These are phyloP conservation scores for Lordiphosa stackelbergi DNA, from an alignment of 1,140 invertebrate genomes.

Conservation along the genomic window DNA sequence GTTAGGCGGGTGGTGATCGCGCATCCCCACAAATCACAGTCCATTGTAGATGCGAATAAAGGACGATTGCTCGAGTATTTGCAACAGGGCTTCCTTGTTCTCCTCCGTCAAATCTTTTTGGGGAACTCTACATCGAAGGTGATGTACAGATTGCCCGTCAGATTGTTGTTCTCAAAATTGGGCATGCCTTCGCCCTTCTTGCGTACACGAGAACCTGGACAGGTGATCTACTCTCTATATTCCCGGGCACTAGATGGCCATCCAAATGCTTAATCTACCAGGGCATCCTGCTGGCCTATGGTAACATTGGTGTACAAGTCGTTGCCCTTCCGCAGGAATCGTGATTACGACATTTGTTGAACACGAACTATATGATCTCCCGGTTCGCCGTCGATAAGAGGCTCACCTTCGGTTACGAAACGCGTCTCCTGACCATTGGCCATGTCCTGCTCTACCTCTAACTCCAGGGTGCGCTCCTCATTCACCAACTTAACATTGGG, in stretches of 20 bases:
- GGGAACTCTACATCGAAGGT: constrained; percentile 99
- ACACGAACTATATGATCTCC: constrained; percentile 96
- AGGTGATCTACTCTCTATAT: constrained; percentile 95
- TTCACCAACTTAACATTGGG: constrained; percentile 98
- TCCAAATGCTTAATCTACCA: constrained; percentile 96
- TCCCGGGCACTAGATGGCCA: constrained; percentile 92
- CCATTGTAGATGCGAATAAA: constrained; percentile 86
- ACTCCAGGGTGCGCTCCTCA: constrained; percentile 94
- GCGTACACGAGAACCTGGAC: constrained; percentile 95
- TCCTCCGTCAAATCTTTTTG: constrained; percentile 90
- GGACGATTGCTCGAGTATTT: constrained; percentile 80
- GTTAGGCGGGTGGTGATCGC: neutral
- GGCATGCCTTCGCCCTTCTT: constrained; percentile 99
- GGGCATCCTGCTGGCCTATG: constrained; percentile 94
- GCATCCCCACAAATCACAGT: constrained; percentile 75
- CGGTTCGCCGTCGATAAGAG: constrained; percentile 98
- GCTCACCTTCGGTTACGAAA: constrained; percentile 98
- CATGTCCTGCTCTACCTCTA: constrained; percentile 98
- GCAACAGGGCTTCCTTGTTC: constrained; percentile 93
- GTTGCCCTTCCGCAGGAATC: constrained; percentile 94
- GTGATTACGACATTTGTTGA: constrained; percentile 90
- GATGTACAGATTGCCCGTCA: constrained; percentile 95
- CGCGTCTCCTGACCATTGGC: constrained; percentile 95
- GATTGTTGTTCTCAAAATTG: constrained; percentile 98
- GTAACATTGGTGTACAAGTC: constrained; percentile 99